Evolutionary conservation across 2,888 invertebrate genomes (phyloP).

Genomic region (Tridacna gigas): DNA sequence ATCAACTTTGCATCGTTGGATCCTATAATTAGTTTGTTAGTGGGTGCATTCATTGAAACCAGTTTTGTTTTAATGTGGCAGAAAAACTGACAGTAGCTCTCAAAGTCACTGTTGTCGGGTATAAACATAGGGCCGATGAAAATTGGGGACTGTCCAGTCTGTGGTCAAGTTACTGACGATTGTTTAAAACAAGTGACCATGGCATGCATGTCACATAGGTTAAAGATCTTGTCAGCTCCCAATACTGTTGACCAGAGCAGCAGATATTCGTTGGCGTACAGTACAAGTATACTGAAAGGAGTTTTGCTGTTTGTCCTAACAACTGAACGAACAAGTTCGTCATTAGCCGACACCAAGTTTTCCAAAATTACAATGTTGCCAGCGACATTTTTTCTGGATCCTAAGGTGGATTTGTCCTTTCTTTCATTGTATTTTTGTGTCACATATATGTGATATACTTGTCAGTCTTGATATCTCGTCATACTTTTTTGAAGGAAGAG

Average conservation of each 20-base stretch:
- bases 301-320: conserved; percentile 38
- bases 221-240: conserved; percentile 54
- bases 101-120: conserved; percentile 58
- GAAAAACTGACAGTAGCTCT: conserved; percentile 46
- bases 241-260: conserved; percentile 42
- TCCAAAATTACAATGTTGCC: conserved; percentile 45
- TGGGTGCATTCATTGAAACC: background rate
- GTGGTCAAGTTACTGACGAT: background rate
- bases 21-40: conserved; percentile 36
- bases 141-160: conserved; percentile 34
- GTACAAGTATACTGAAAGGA: conserved; percentile 33
- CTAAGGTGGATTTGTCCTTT: background rate
- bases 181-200: conserved; percentile 41
- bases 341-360: conserved; percentile 34
- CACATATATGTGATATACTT: background rate
- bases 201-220: conserved; percentile 48
- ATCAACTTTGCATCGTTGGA: conserved; percentile 43
- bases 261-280: conserved; percentile 55
- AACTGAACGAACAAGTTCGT: conserved; percentile 34
- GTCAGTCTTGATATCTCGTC: conserved; percentile 13
- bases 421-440: background rate
- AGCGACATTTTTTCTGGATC: conserved; percentile 31
- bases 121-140: conserved; percentile 58
- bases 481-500: background rate
- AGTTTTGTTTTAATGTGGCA: conserved; percentile 29